Evolutionary conservation across 2,888 invertebrate genomes (phyloP).

Genomic region (Neoascia interrupta): DNA sequence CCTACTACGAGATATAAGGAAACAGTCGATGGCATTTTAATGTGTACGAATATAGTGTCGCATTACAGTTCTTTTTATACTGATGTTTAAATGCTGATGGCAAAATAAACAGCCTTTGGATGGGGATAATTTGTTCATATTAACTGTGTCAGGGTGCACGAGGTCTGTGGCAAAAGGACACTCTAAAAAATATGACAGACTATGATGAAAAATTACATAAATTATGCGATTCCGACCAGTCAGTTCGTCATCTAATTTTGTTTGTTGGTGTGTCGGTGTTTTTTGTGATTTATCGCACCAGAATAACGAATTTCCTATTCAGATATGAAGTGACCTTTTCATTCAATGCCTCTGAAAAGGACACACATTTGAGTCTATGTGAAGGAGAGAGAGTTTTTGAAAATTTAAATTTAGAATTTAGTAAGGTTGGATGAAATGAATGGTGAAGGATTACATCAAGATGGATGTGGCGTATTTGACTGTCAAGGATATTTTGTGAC

Average conservation of each 20-base stretch:
- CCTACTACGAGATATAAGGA: background rate
- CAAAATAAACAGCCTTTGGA: conserved; percentile 47
- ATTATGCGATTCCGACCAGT: conserved; percentile 25
- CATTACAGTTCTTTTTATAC: conserved; percentile 38
- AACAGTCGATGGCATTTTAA: conserved; percentile 47
- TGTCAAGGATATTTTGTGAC: conserved; percentile 19
- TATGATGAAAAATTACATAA: conserved; percentile 19
- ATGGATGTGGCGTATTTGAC: conserved; percentile 17
- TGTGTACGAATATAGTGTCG: conserved; percentile 26
- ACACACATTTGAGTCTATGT: background rate
- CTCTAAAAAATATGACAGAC: background rate
- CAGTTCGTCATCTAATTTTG: background rate
- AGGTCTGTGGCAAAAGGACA: background rate
- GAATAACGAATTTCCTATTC: conserved; percentile 24
- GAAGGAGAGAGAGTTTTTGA: background rate
- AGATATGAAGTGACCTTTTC: conserved; percentile 26
- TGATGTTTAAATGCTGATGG: conserved; percentile 43
- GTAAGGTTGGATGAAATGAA: conserved; percentile 4
- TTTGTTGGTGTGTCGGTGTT: background rate
- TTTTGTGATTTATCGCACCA: conserved; percentile 30
- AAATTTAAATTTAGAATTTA: conserved; percentile 7
- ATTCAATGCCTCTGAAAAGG: background rate
- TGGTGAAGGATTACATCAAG: conserved; percentile 20
- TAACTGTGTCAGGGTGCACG: conserved; percentile 2
- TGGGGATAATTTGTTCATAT: conserved; percentile 51